Evolutionary conservation across 1,140 invertebrate genomes (phyloP), one percentile per base, ranked within the genome.

Genomic region (Cotesia typhae): DNA sequence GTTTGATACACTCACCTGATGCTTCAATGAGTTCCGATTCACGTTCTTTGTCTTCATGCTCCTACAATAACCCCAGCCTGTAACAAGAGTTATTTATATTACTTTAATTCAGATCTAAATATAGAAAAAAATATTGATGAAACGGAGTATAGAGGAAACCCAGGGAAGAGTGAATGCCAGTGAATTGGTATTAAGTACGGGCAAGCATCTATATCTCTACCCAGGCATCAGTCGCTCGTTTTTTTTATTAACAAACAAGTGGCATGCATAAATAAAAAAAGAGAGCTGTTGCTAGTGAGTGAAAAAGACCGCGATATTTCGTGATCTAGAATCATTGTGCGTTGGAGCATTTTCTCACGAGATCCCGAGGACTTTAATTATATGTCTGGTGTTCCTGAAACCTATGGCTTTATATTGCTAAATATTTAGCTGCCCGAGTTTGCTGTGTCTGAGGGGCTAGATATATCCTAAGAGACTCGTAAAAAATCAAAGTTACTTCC

Each of bases 361-460:
- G 79, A 84, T 83, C 74, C 52, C 81, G 77, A 73, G 70, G 72
- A 35, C 78, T 83, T 77, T 84, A 84, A 85, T 85, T 84, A 85
- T 84, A 84, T 84, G 82, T 85, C 83, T 85, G 84, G 84, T 79
- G 80, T 78, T 84, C 77, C 82, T 82, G 78, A 84, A 85, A 83
- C 78, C 82, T 81, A 81, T 79, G 79, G 79, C 78, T 80, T 81
- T 80, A 10, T 17, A 81, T 82, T 80, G 82, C 79, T 83, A 83
- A 84, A 84, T 80, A 81, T 78, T 78, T 65, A 72, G 67, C 69
- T 71, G 59, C 61, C 67, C 52, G 64, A 17, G 59, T 51, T 53
- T 6, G 41, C 10, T 10, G 38, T 2, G 38, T 9, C 10, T 10
- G 41, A 70, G 69, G 36, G 51, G 55, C 38, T n/a, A 70, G 64